phyloP scores from a whole-genome alignment of 2,888 invertebrate genomes.

The Eilema sororculum region DNA sequence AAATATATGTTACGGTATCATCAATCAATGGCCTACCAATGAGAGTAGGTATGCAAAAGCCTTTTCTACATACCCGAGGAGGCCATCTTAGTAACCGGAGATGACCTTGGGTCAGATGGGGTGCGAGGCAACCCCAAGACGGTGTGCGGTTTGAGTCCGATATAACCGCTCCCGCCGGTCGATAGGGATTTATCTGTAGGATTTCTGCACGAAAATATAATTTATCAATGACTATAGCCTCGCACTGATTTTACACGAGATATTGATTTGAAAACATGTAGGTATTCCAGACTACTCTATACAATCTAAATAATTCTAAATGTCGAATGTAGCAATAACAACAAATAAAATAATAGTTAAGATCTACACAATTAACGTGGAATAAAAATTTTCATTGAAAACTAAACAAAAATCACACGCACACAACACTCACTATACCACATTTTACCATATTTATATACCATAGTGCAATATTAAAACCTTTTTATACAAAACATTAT shows the following conservation, averaged over 20 bases:
- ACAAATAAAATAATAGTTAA: constrained; percentile 57
- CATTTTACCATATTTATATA: constrained; percentile 20
- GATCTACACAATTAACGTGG: constrained; percentile 59
- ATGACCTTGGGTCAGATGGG: no score
- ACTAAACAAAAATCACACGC: constrained; percentile 53
- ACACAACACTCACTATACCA: constrained; percentile 46
- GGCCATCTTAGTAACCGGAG: no score
- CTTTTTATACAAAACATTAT: constrained; percentile 10
- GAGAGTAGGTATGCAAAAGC: no score
- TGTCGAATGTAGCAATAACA: constrained; percentile 51
- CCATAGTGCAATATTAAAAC: constrained; percentile 16
- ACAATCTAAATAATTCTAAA: constrained; percentile 43
- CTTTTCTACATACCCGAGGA: no score
- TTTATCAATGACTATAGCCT: no score
- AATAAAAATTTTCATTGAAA: constrained; percentile 60
- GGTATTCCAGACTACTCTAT: constrained; percentile 22
- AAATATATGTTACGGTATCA: no score
- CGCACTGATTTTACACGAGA: constrained; percentile 4
- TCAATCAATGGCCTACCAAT: no score
- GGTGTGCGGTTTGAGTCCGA: no score
- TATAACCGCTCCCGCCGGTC: no score
- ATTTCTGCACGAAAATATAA: no score
- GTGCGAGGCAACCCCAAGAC: no score
- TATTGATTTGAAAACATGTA: constrained; percentile 8
- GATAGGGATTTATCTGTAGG: no score